Base-by-base conservation (phyloP, 2,113 vertebrate species). In the Aplodontia rufa region DNA sequence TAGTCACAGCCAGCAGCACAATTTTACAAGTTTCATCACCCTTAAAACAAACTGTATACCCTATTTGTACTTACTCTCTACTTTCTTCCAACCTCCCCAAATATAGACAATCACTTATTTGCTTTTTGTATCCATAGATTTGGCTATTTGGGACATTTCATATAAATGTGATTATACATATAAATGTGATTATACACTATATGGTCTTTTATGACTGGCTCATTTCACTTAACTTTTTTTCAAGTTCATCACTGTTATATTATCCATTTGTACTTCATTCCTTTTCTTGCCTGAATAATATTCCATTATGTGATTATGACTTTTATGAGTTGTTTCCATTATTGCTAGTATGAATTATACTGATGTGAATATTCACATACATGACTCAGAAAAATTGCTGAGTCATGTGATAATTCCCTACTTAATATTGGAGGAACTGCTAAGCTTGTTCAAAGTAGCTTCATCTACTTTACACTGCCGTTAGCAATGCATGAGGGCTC, bases 311-410 rank as follows among this genome's bases (percentile, higher is more conserved):
- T 86, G 47, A 94, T 60, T 49, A 28, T 55, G 35, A 69, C 22
- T 85, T 66, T 88, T 93, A 74, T 85, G 37, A 53, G 53, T 74
- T 42, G 13, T 87, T 85, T 81, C 60, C 19, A 87, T 9, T 83
- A 66, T 85, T 53, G 81, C 47, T 91, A 85, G 42, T 71, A 60
- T 45, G n/a, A 93, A 72, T 42, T 84, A 84, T 96, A 37, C 76
- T 75, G 37, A 5, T 84, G 40, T 84, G 55, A 79, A 62, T 42
- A 60, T 45, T 93, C 42, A 19, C 35, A 2, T 82, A 74, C 28
- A n/a, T n/a, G n/a, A n/a, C n/a, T n/a, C n/a, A n/a, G n/a, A n/a
- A n/a, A n/a, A 92, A 69, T 40, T 87, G 60, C 62, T 88, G 32
- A 28, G 1, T 90, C 37, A 55, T 75, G 37, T 49, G 40, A 8